Evolutionary conservation across 2,113 vertebrate species (phyloP), one percentile per base, ranked within the genome.

Genomic region (Pitta sordida): DNA sequence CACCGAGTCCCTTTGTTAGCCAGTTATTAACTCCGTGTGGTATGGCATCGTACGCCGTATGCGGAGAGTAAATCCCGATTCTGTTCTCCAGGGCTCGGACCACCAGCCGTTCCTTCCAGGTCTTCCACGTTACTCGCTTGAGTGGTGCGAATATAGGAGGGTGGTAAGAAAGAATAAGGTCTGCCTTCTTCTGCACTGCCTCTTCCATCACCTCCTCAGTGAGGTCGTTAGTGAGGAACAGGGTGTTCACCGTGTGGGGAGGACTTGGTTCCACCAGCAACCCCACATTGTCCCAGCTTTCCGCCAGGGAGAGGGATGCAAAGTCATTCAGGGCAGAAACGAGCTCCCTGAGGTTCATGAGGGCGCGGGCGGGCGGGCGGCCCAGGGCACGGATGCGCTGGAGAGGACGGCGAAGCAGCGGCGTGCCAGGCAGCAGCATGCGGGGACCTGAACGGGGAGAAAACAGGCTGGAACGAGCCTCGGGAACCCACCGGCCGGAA

Each of bases 261-360:
- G 98, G 98, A 58, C 98, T 98, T 0, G 99, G 99, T 94, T 99
- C 99, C 29, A 99, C 98, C 96, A 99, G 96, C 39, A 99, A 95
- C 11, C 99, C 99, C 10, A 99, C 99, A 2, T 99, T 99, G 97
- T 99, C 99, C 99, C 99, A 99, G 19, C 98, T 98, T 91, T 99
- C 99, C 4, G 99, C 99, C 89, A 99, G 97, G 0, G 98, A 97
- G 30, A 98, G 98, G 4, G 99, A 97, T 26, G 99, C 99, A 3
- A 99, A 98, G 87, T 98, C 95, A 67, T 98, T 98, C 65, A 99
- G 93, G 63, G 98, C 97, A 48, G 98, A 93, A 44, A 99, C 94
- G 24, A 99, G 96, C 12, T 97, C 92, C 63, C 97, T 81, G 32
- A 99, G 96, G 48, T 99, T 94, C 99, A 99, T 99, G 91, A 90